These are phyloP conservation scores for Talpa occidentalis DNA, from an alignment of 2,113 vertebrate genomes.

Conservation along the genomic window DNA sequence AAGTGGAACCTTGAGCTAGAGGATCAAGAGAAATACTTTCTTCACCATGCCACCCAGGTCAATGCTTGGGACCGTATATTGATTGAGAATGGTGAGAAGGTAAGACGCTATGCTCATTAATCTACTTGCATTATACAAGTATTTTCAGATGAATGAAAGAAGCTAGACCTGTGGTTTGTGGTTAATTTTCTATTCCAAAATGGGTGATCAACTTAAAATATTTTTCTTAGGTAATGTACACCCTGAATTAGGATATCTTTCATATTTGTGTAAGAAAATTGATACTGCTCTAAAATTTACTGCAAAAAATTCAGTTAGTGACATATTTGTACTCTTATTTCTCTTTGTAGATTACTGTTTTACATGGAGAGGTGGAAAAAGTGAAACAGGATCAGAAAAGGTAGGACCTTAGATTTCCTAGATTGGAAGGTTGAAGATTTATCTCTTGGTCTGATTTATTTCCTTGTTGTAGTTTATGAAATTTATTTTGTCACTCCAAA, in stretches of 20 bases:
- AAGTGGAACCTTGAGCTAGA: slow-evolving; percentile 95
- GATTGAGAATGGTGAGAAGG: slow-evolving; percentile 92
- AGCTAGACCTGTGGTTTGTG: background rate
- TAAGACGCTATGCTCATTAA: slow-evolving; percentile 61
- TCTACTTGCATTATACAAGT: slow-evolving; percentile 15
- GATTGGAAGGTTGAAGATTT: background rate
- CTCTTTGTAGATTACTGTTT: slow-evolving; percentile 87
- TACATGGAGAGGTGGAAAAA: slow-evolving; percentile 95
- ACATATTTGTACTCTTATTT: slow-evolving; percentile 47
- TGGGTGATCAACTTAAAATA: slow-evolving; percentile 10
- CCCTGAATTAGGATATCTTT: slow-evolving; percentile 45
- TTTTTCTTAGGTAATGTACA: slow-evolving; percentile 28
- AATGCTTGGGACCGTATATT: slow-evolving; percentile 92
- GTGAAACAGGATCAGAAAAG: slow-evolving; percentile 95
- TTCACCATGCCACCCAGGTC: slow-evolving; percentile 92
- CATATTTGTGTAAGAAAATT: slow-evolving; percentile 45
- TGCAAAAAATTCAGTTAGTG: slow-evolving; percentile 38
- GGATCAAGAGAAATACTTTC: slow-evolving; percentile 94
- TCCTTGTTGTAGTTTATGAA: slow-evolving; percentile 10
- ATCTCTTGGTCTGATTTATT: background rate
- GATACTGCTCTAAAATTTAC: slow-evolving; percentile 20
- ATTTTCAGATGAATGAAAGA: slow-evolving; percentile 27
- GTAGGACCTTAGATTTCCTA: slow-evolving; percentile 58
- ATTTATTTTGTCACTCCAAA: slow-evolving; percentile 54
- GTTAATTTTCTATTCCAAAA: slow-evolving; percentile 29